Conservation (phyloP, 2,113 vertebrate genomes). For the Greenwoodochromis staneri region DNA sequence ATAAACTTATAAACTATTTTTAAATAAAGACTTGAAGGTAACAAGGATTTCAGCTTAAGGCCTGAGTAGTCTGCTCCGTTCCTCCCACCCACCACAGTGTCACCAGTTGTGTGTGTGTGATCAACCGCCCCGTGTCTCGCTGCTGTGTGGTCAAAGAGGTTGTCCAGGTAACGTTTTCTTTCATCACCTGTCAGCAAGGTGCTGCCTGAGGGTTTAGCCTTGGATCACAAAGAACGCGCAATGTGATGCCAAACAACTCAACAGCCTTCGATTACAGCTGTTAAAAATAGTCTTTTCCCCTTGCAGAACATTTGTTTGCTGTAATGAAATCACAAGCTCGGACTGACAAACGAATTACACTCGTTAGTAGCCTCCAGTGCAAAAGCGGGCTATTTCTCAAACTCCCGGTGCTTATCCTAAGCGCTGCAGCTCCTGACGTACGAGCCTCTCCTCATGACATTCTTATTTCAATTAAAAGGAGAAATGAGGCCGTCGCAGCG, state of each 20-base stretch:
- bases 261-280: background rate
- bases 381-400: background rate
- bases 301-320: background rate
- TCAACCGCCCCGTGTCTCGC: constrained; percentile 3
- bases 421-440: background rate
- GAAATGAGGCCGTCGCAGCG: background rate
- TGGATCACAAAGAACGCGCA: background rate
- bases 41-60: background rate
- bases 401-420: background rate
- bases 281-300: background rate
- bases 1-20: background rate
- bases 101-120: background rate
- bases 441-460: background rate
- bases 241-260: background rate
- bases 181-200: constrained; percentile 23
- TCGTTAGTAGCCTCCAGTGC: background rate
- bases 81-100: background rate
- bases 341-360: background rate
- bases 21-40: background rate
- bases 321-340: background rate
- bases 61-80: background rate
- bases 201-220: background rate
- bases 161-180: constrained; percentile 44
- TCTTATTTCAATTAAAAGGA: constrained; percentile 47
- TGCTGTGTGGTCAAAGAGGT: constrained; percentile 18